Evolutionary conservation across 2,113 vertebrate species (phyloP).

Genomic region (Tauraco erythrolophus): DNA sequence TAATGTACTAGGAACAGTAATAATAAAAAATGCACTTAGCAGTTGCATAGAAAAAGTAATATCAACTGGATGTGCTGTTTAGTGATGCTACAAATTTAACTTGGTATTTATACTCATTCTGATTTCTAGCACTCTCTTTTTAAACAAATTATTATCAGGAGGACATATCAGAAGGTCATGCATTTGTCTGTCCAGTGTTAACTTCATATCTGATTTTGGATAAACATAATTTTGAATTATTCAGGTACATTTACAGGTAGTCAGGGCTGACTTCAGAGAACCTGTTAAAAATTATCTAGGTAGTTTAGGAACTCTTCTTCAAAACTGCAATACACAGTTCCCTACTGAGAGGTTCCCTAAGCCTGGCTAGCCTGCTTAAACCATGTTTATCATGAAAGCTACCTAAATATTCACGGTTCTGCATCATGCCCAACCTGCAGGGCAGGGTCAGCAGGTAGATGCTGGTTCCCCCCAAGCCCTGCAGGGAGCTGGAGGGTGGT

Average conservation of each 20-base stretch:
- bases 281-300: background rate
- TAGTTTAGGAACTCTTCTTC: background rate
- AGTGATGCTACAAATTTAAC: background rate
- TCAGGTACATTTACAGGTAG: background rate
- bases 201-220: background rate
- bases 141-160: background rate
- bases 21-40: background rate
- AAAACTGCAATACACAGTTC: background rate
- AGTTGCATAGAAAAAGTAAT: background rate
- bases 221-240: background rate
- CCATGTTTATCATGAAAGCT: background rate
- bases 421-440: background rate
- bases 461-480: background rate
- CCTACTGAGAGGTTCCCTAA: background rate
- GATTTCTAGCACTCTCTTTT: background rate
- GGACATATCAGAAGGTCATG: background rate
- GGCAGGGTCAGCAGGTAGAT: background rate
- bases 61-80: background rate
- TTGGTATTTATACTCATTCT: background rate
- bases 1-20: background rate
- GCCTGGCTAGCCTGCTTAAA: background rate
- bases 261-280: background rate
- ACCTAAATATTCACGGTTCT: background rate
- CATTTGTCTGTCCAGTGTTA: background rate
- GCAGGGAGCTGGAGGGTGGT: background rate